Conservation (phyloP, 2,113 vertebrate species). For the Epinephelus lanceolatus region DNA sequence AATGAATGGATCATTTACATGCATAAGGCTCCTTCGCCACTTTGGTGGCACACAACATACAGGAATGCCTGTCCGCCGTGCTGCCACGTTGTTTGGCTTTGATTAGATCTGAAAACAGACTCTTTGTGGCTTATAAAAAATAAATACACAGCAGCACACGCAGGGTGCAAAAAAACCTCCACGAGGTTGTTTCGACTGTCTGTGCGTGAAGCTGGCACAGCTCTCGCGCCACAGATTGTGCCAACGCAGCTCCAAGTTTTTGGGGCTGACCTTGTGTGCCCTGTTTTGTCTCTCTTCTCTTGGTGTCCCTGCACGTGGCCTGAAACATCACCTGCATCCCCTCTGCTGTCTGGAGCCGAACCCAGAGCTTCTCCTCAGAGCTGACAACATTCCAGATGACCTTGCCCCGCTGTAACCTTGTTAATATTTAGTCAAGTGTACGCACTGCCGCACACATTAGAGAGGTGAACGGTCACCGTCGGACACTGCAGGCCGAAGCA, state of each 20-base stretch:
- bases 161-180: conserved; percentile 12
- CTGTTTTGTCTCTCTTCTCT: conserved; percentile 21
- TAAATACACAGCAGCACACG: conserved; percentile 56
- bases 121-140: conserved; percentile 61
- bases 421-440: conserved; percentile 75
- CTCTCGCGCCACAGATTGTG: not conserved
- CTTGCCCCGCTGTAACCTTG: conserved; percentile 52
- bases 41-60: conserved; percentile 38
- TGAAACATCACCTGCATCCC: conserved; percentile 39
- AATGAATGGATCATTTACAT: conserved; percentile 79
- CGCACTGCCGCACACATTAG: conserved; percentile 63
- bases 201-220: not conserved
- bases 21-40: conserved; percentile 50
- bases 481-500: conserved; percentile 69
- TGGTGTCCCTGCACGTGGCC: conserved; percentile 1
- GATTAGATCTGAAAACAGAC: conserved; percentile 73
- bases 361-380: conserved; percentile 36
- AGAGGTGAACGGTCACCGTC: conserved; percentile 67
- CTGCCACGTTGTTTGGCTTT: conserved; percentile 71
- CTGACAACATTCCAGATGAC: conserved; percentile 63
- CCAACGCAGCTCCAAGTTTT: conserved; percentile 10
- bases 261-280: conserved; percentile 34
- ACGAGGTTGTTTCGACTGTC: not conserved
- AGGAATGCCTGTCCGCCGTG: conserved; percentile 62
- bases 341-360: conserved; percentile 33